Evolutionary conservation across 2,797 vertebrate genomes (phyloP).

Genomic region (Thripadectes ignobilis): DNA sequence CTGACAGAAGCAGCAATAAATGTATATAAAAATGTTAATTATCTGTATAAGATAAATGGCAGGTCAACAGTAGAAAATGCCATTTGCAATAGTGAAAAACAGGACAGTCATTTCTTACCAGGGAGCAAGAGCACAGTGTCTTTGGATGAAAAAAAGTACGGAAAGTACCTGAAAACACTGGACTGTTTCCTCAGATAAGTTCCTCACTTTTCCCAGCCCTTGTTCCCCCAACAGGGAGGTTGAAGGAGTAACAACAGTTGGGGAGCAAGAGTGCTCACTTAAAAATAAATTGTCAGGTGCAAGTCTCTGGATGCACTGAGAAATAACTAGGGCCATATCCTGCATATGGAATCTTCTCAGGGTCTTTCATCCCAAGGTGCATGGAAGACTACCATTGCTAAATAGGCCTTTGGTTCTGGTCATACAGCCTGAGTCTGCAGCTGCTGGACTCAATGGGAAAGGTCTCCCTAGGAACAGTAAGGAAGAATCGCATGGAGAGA

Average conservation of each 20-base stretch:
- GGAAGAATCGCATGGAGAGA: not conserved
- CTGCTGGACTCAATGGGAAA: not conserved
- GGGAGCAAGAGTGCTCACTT: not conserved
- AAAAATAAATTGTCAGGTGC: not conserved
- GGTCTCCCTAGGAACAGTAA: not conserved
- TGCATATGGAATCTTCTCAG: not conserved
- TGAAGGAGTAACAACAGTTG: not conserved
- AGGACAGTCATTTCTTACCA: slow-evolving; percentile 1
- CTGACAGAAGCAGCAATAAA: not conserved
- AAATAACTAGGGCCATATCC: not conserved
- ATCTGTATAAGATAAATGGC: not conserved
- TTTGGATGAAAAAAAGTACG: slow-evolving; percentile 1
- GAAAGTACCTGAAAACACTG: not conserved
- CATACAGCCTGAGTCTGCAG: not conserved
- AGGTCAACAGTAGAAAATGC: not conserved
- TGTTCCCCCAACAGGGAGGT: not conserved
- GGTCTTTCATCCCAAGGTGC: not conserved
- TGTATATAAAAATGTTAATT: not conserved
- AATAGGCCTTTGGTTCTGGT: not conserved
- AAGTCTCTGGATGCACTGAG: not conserved
- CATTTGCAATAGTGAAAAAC: slow-evolving; percentile 6
- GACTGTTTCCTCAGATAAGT: not conserved
- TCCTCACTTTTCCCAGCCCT: not conserved
- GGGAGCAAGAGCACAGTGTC: not conserved
- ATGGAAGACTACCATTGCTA: not conserved